Evolutionary conservation across 2,888 invertebrate genomes (phyloP), one percentile per base, ranked within the genome.

Genomic region (Cryptosula pallasiana): DNA sequence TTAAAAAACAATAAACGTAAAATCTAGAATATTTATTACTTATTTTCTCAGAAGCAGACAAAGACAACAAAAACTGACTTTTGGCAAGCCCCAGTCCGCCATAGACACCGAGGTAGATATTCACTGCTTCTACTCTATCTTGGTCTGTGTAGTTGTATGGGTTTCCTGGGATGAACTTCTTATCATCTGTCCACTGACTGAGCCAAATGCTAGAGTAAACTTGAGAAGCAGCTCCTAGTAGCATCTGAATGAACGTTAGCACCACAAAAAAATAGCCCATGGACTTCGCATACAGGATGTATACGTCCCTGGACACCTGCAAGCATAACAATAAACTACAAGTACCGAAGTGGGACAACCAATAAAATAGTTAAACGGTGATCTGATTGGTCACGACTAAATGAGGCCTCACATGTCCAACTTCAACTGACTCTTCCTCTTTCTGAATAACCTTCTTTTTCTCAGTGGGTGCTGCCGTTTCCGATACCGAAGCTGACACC

Each of bases 31-130:
- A n/a, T n/a, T n/a, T n/a, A n/a, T n/a, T n/a, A n/a, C n/a, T n/a
- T n/a, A n/a, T n/a, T n/a, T n/a, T n/a, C n/a, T n/a, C n/a, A n/a
- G n/a, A n/a, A n/a, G n/a, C n/a, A n/a, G n/a, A n/a, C n/a, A n/a
- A n/a, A n/a, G n/a, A n/a, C n/a, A n/a, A n/a, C n/a, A n/a, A n/a
- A n/a, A n/a, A n/a, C n/a, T n/a, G n/a, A n/a, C n/a, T n/a, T n/a
- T n/a, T n/a, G n/a, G n/a, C n/a, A n/a, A n/a, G n/a, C n/a, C 83
- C 83, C 1, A 84, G 77, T 16, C 78, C 80, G 2, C 86, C 86
- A 76, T 88, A 88, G 35, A 87, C 84, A 1, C 84, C 84, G 1
- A 88, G 81, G 16, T 87, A 78, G 5, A 76, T 13, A 74, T 80
- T 73, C 55, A 79, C 57, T 29, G 70, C 5, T 13, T 27, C 23